These are phyloP conservation scores for Drosophila heteroneura DNA, from an alignment of 2,888 invertebrate genomes.

Conservation along the genomic window DNA sequence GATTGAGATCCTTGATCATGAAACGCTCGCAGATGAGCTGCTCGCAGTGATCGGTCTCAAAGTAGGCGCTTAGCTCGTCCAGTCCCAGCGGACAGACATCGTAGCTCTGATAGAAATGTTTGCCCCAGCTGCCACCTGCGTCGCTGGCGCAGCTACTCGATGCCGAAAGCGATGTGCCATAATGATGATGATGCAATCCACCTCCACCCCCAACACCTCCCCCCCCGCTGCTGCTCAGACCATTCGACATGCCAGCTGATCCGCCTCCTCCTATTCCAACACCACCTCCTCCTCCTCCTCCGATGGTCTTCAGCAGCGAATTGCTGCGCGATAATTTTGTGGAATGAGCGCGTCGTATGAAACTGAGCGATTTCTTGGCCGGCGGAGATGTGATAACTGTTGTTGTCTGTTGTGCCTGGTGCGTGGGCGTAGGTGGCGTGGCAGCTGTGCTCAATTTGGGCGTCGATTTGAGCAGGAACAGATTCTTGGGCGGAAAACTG, in stretches of 20 bases:
- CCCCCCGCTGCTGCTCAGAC: neutral
- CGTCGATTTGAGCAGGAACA: slow-evolving; percentile 84
- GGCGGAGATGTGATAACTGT: slow-evolving; percentile 83
- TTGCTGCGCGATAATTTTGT: slow-evolving; percentile 90
- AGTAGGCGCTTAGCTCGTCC: slow-evolving; percentile 84
- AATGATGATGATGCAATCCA: neutral
- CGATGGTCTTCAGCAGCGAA: slow-evolving; percentile 86
- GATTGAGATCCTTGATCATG: slow-evolving; percentile 79
- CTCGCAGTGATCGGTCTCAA: slow-evolving; percentile 84
- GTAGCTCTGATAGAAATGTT: slow-evolving; percentile 82
- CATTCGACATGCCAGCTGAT: slow-evolving; percentile 15
- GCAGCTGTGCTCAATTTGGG: slow-evolving; percentile 51
- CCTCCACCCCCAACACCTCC: slow-evolving; percentile 1
- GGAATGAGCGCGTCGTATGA: slow-evolving; percentile 90
- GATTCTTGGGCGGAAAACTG: slow-evolving; percentile 85
- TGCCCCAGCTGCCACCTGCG: slow-evolving; percentile 79
- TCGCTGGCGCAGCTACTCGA: slow-evolving; percentile 65
- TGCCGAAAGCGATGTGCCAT: slow-evolving; percentile 32
- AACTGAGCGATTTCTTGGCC: slow-evolving; percentile 87
- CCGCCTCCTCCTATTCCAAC: slow-evolving; percentile 1
- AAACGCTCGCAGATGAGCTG: slow-evolving; percentile 84
- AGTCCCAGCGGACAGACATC: slow-evolving; percentile 83
- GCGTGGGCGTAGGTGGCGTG: slow-evolving; percentile 25
- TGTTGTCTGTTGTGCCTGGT: neutral
- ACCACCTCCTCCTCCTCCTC: slow-evolving; percentile 10